These are phyloP conservation scores for Channallabes apus DNA, from an alignment of 2,797 vertebrate genomes.

Conservation along the genomic window DNA sequence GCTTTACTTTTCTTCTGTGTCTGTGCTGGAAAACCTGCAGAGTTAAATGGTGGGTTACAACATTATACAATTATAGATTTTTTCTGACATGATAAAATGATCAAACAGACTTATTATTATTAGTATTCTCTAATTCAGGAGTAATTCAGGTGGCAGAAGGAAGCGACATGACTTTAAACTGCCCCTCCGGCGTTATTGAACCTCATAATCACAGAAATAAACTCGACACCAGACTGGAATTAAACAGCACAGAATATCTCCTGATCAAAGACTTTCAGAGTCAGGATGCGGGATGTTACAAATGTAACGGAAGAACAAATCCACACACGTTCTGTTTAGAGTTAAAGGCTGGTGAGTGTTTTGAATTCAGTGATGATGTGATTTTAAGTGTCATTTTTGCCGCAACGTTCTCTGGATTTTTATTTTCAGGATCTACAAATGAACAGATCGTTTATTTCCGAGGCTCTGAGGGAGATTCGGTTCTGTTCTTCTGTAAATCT, in stretches of 20 bases:
- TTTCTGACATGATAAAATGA: neutral
- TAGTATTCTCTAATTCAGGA: neutral
- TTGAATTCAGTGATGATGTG: neutral
- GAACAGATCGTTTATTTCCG: neutral
- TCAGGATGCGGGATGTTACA: neutral
- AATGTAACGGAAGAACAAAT: neutral
- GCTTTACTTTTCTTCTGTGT: too few relatives aligned
- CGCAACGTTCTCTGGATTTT: neutral
- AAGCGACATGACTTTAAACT: neutral
- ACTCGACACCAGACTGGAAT: neutral
- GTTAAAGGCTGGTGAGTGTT: neutral
- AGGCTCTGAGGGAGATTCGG: neutral
- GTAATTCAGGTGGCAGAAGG: neutral
- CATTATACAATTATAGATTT: neutral
- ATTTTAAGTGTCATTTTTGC: neutral
- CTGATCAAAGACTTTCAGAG: neutral
- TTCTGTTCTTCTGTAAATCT: slow-evolving; percentile 5
- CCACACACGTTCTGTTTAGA: neutral
- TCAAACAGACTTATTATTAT: neutral
- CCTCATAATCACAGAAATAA: neutral
- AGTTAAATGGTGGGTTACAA: neutral
- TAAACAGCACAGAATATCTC: neutral
- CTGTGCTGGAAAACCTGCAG: too few relatives aligned
- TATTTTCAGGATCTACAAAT: slow-evolving; percentile 6
- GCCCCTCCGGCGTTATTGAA: neutral